A percentile compares a stretch with the other conserved stretches of the same genome.
Conservation (phyloP, 2,888 invertebrate genomes). For the Periphyllus acericola region DNA sequence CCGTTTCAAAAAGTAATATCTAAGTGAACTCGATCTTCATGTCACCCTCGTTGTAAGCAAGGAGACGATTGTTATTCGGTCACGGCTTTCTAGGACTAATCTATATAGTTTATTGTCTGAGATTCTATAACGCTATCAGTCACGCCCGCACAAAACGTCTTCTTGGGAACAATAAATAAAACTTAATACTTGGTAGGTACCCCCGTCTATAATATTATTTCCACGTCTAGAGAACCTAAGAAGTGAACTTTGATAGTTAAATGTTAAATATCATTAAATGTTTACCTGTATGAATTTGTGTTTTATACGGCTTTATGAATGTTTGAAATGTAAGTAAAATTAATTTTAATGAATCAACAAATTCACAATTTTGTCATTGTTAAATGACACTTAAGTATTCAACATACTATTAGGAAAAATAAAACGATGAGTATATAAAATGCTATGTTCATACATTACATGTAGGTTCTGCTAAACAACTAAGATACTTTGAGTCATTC, state of each 20-base stretch:
- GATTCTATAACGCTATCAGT: conserved; percentile 39
- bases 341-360: not conserved
- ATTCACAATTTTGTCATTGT: not conserved
- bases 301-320: not conserved
- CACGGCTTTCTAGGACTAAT: conserved; percentile 50
- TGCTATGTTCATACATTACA: not conserved
- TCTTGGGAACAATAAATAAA: conserved; percentile 36
- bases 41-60: conserved; percentile 27
- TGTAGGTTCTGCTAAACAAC: not conserved
- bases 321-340: too few species aligned
- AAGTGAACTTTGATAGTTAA: conserved; percentile 32
- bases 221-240: not conserved
- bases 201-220: conserved; percentile 20
- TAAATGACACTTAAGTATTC: not conserved
- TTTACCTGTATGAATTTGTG: not conserved
- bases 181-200: conserved; percentile 23
- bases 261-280: not conserved
- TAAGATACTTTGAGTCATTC: not conserved
- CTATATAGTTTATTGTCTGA: conserved; percentile 52
- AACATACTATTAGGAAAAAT: not conserved
- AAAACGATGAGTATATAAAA: not conserved
- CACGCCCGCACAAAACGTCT: conserved; percentile 44
- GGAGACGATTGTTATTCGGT: conserved; percentile 55
- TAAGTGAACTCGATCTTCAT: conserved; percentile 31
- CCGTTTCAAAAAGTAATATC: conserved; percentile 34